Conservation (phyloP, 1,140 invertebrate species). For the Drosophila repletoides region DNA sequence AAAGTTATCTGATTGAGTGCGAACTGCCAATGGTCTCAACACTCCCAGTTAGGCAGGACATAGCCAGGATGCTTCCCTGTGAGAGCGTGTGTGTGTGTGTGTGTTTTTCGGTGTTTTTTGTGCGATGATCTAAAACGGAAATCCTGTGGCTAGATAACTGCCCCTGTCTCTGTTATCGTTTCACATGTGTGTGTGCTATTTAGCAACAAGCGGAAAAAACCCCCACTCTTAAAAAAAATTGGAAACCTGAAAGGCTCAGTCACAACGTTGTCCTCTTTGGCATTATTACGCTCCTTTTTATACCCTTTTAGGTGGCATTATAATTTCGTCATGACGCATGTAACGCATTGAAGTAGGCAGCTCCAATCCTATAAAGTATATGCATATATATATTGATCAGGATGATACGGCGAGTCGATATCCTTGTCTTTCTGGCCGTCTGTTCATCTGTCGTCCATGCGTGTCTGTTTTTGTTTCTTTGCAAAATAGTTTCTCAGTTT, state of each 20-base stretch:
- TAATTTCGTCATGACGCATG: no score
- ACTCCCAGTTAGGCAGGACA: conserved; percentile 35
- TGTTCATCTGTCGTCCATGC: no score
- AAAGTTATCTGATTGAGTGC: conserved; percentile 81
- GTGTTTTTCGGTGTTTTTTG: conserved; percentile 37
- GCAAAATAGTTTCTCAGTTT: no score
- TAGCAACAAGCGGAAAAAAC: conserved; percentile 12
- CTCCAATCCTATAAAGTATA: no score
- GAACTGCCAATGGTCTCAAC: conserved; percentile 62
- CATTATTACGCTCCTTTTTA: background rate
- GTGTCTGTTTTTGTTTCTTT: no score
- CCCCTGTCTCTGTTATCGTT: background rate
- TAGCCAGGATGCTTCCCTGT: conserved; percentile 13
- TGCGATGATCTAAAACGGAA: conserved; percentile 80
- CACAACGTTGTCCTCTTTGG: conserved; percentile 36
- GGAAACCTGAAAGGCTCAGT: conserved; percentile 18
- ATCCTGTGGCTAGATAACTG: conserved; percentile 80
- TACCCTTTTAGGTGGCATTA: no score
- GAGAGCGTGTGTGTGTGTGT: conserved; percentile 15
- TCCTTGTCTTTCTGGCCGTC: no score
- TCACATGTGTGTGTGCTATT: conserved; percentile 22
- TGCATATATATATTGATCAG: no score
- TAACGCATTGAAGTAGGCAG: no score
- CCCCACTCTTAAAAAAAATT: background rate
- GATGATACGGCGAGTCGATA: no score